phyloP scores from a whole-genome alignment of 2,113 vertebrate genomes.

The Cheirogaleus medius region DNA sequence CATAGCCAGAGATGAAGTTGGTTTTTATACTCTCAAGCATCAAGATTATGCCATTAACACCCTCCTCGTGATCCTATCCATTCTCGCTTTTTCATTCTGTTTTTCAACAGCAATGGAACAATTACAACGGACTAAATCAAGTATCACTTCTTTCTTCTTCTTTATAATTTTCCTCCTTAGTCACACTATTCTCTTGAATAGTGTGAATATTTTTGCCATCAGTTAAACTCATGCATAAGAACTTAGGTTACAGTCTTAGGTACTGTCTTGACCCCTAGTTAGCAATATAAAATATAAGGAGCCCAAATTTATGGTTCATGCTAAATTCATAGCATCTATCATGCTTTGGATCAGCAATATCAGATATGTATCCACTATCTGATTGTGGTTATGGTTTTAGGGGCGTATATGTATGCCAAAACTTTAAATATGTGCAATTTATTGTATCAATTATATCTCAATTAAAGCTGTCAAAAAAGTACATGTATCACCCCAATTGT shows the following conservation, averaged over 20 bases:
- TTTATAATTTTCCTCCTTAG: neutral
- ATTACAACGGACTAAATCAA: neutral
- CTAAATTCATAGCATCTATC: neutral
- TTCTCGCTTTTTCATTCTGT: neutral
- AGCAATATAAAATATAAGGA: neutral
- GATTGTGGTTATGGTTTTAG: neutral
- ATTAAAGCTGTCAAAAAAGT: neutral
- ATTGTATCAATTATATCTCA: neutral
- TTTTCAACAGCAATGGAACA: neutral
- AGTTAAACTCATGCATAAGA: neutral
- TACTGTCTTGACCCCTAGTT: neutral
- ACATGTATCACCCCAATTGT: fast-evolving
- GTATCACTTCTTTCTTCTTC: neutral
- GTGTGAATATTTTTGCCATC: neutral
- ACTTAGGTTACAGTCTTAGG: neutral
- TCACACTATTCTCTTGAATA: neutral
- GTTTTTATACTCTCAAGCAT: neutral
- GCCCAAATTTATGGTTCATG: neutral
- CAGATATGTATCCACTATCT: neutral
- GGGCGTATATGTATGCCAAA: too few relatives aligned
- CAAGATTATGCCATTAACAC: too few relatives aligned
- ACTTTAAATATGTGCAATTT: neutral
- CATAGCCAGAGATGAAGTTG: neutral
- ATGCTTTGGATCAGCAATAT: neutral
- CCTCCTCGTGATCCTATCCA: fast-evolving